phyloP scores from a whole-genome alignment of 2,113 vertebrate genomes.

The Istiophorus platypterus region DNA sequence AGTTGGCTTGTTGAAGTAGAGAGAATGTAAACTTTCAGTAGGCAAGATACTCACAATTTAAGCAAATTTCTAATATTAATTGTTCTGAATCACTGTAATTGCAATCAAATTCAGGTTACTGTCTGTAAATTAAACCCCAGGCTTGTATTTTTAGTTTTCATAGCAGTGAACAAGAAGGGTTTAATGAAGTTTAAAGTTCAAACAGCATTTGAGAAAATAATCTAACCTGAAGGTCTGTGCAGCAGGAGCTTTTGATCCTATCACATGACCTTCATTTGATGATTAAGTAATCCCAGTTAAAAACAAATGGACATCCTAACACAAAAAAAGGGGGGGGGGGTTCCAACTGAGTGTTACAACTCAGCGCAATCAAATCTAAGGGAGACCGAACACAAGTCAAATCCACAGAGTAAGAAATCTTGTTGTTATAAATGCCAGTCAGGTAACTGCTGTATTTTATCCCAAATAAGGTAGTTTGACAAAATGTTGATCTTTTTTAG shows the following conservation, averaged over 20 bases:
- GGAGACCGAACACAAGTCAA: not conserved
- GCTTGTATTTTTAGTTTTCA: not conserved
- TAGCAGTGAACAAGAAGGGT: not conserved
- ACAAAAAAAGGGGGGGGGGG: too few relatives aligned
- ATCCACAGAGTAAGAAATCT: too few relatives aligned
- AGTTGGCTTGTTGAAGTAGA: conserved; percentile 6
- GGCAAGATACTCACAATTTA: too few relatives aligned
- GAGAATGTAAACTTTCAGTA: too few relatives aligned
- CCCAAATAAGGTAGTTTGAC: not conserved
- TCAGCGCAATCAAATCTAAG: too few relatives aligned
- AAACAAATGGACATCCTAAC: too few relatives aligned
- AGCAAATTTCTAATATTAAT: not conserved
- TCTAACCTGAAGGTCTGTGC: not conserved
- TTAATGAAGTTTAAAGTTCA: not conserved
- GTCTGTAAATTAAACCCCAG: not conserved
- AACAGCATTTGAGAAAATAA: not conserved
- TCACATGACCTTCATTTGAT: not conserved
- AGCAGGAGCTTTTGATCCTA: not conserved
- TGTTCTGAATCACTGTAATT: not conserved
- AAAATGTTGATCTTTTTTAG: not conserved
- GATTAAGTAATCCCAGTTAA: not conserved
- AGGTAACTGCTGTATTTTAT: not conserved
- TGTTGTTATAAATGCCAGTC: not conserved
- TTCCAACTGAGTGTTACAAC: too few relatives aligned
- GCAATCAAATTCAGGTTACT: not conserved